These are phyloP conservation scores for Nyctereutes procyonoides DNA, from an alignment of 2,113 vertebrate species.

Conservation along the genomic window DNA sequence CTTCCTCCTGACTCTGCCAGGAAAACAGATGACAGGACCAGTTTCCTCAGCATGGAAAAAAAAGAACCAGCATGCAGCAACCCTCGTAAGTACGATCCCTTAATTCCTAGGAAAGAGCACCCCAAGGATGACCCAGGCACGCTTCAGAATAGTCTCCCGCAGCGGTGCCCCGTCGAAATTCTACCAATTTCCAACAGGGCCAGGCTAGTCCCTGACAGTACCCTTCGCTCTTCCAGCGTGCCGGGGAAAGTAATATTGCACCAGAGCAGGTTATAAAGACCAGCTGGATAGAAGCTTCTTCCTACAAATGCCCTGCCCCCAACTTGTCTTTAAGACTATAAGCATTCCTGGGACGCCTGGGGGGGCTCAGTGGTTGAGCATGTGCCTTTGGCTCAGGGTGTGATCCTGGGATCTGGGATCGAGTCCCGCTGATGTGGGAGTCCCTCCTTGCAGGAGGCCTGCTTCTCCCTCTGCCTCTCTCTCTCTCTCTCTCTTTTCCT, in stretches of 20 bases:
- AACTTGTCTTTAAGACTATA: neutral
- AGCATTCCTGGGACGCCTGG: too few relatives aligned
- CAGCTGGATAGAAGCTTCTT: neutral
- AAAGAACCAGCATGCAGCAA: accelerated
- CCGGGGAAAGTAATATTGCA: neutral
- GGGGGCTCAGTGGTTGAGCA: too few relatives aligned
- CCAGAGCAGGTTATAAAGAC: neutral
- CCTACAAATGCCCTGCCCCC: neutral
- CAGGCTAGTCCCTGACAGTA: neutral
- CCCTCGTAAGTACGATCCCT: accelerated
- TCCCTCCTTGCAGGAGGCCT: too few relatives aligned
- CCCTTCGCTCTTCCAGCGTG: neutral
- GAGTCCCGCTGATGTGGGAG: too few relatives aligned
- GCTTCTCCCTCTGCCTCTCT: too few relatives aligned
- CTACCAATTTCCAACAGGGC: neutral
- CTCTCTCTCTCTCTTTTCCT: too few relatives aligned
- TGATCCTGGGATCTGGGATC: too few relatives aligned
- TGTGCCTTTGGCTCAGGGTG: too few relatives aligned
- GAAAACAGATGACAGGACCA: neutral
- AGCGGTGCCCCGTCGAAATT: neutral
- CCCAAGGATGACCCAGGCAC: neutral
- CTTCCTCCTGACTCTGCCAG: constrained; percentile 81
- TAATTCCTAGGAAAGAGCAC: neutral
- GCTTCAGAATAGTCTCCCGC: neutral
- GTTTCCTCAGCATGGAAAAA: accelerated